Percentiles rank a stretch among this genome's conserved stretches.
Conservation (phyloP, 2,113 vertebrate species). For the Mixornis gularis region DNA sequence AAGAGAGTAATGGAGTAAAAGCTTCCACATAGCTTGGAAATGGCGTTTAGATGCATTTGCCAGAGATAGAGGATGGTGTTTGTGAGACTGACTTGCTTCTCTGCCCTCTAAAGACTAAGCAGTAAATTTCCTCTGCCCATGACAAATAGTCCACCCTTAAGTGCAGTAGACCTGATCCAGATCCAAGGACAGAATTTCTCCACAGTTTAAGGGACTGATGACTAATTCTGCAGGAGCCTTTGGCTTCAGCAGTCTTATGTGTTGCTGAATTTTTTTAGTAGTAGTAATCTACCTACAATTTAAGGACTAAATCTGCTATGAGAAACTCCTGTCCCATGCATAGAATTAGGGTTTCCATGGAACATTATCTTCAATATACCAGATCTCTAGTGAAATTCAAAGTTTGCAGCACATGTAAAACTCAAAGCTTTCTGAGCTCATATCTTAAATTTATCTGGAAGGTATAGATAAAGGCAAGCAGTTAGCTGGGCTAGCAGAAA, state of each 20-base stretch:
- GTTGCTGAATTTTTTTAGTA: neutral
- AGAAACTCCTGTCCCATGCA: neutral
- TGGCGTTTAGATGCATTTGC: neutral
- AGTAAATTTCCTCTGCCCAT: neutral
- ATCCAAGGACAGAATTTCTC: neutral
- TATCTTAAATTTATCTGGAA: neutral
- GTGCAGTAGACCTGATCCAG: neutral
- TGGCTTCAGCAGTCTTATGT: neutral
- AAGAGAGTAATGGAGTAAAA: neutral
- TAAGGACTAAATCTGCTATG: neutral
- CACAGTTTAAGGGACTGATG: neutral
- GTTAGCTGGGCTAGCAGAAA: neutral
- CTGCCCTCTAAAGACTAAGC: neutral
- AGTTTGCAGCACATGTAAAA: neutral
- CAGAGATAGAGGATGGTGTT: neutral
- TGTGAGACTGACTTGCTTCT: neutral
- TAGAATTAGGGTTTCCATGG: neutral
- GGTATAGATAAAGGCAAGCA: neutral
- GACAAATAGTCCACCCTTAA: neutral
- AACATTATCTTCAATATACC: neutral
- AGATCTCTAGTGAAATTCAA: neutral
- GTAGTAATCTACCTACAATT: neutral
- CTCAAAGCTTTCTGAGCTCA: neutral
- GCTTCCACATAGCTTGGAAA: neutral
- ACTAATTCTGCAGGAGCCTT: neutral